Evolutionary conservation across 1,140 invertebrate species (phyloP), one percentile per base, ranked within the genome.

Genomic region (Drosophila azteca): DNA sequence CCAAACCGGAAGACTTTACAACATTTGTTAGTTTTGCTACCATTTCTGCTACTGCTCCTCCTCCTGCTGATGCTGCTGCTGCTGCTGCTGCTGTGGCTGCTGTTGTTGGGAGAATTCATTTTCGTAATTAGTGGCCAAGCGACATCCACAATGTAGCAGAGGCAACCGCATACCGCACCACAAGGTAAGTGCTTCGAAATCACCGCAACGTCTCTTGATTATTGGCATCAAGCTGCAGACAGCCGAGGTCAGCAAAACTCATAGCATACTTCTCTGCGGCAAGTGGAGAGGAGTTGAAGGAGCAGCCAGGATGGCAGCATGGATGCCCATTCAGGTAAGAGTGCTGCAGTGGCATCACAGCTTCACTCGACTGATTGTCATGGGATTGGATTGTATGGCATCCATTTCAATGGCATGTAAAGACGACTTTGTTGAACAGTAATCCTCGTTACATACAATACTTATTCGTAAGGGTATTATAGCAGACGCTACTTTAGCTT

Each of bases 101-200:
- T 43, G 48, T 31, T 60, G 46, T 49, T 35, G 77, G 74, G 60
- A 74, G 78, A 70, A 85, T 85, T 85, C 81, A 85, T 85, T 85
- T 85, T 72, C 81, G 82, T 85, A 85, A 85, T 85, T 85, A 85
- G 81, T 85, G 82, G 70, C 74, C 82, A 71, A 71, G 82, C 60
- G 63, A 64, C 54, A 76, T 54, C 55, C 53, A 51, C 48, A 50
- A 55, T 59, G 44, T 43, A 45, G 45, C 54, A 58, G 49, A 53
- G 77, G 7, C 43, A 49, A 39, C 64, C 64, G 53, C 70, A 57
- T 6, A 45, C 44, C 53, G 15, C 55, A 75, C 75, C 75, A 66
- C 75, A 85, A 62, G 59, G 39, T 66, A 83, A 84, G 57, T 72
- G 76, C 80, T 79, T 52, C 41, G 61, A 43, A 68, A 83, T 83